Evolutionary conservation across 2,113 vertebrate genomes (phyloP).

Genomic region (Buteo buteo): DNA sequence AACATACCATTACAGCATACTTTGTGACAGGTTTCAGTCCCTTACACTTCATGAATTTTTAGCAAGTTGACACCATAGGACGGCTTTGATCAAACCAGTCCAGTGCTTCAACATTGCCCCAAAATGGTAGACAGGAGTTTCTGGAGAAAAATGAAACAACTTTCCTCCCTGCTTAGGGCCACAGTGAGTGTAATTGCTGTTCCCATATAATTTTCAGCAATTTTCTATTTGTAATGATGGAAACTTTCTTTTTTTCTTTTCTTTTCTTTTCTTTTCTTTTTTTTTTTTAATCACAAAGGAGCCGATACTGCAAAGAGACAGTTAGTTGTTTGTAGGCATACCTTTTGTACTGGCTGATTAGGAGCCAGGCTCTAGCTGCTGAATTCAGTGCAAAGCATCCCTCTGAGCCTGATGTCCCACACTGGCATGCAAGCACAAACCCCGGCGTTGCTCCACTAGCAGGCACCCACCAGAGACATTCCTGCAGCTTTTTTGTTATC

Average conservation of each 20-base stretch:
- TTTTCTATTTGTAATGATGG: background rate
- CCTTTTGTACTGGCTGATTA: background rate
- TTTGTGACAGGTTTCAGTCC: background rate
- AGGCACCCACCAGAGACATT: background rate
- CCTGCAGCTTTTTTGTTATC: background rate
- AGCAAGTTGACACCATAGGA: background rate
- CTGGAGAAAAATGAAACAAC: background rate
- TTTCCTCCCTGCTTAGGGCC: background rate
- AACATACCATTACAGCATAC: background rate
- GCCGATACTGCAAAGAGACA: background rate
- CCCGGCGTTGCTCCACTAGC: too few species aligned
- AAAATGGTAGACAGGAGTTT: background rate
- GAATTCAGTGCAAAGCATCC: background rate
- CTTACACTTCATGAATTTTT: background rate
- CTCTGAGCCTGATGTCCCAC: background rate
- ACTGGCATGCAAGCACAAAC: accelerated
- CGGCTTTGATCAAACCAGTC: background rate
- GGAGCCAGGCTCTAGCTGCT: background rate
- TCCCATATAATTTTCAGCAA: background rate
- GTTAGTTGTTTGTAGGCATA: background rate
- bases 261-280: background rate
- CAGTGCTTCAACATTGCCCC: background rate
- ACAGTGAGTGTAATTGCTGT: background rate
- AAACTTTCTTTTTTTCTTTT: background rate
- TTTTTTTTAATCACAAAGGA: background rate